Base-by-base conservation (phyloP, 2,113 vertebrate genomes). In the Kryptolebias marmoratus region DNA sequence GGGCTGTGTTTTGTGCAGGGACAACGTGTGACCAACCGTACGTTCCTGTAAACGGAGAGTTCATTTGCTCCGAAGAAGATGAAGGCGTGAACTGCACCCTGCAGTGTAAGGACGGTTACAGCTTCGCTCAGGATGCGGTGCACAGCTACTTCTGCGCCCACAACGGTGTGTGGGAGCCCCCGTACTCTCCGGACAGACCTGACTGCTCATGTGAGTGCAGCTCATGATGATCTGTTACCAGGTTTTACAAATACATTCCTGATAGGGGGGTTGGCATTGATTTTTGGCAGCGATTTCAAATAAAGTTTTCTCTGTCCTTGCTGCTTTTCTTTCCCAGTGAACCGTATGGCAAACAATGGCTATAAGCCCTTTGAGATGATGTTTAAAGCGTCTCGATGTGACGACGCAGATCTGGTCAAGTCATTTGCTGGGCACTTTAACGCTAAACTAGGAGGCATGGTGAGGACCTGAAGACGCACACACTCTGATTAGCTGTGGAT, bases 331-430 rank as follows among this genome's bases (percentile, higher is more conserved):
- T 65, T 56, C 49, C 0, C 88, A 99, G 97, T 96, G 88, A 98
- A 98, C 86, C 95, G 97, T 54, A 93, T 98, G 66, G 98, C 97
- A 68, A 99, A 99, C 90, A 95, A 97, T 6, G 98, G 97, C 1
- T 95, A 96, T 83, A 99, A 98, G 77, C 97, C 96, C 10, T 99
- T 98, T 88, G 98, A 98, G 90, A 97, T 97, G 96, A 67, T 97
- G 11, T 99, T 98, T 81, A 97, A 96, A 93, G 95, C 97, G 9
- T 96, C 97, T 36, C 94, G 94, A 36, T 99, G 98, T 85, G 97
- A 98, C 44, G 96, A 99, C 64, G 88, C 57, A 13, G 93, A 90
- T 55, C 90, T 99, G 75, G 85, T 99, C 42, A 96, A 95, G 82
- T 94, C 94, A 47, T 97, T 99, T 79, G 88, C 94, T 11, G 95